Conservation (phyloP, 2,113 vertebrate genomes). For the Rhadina sibilatrix region DNA sequence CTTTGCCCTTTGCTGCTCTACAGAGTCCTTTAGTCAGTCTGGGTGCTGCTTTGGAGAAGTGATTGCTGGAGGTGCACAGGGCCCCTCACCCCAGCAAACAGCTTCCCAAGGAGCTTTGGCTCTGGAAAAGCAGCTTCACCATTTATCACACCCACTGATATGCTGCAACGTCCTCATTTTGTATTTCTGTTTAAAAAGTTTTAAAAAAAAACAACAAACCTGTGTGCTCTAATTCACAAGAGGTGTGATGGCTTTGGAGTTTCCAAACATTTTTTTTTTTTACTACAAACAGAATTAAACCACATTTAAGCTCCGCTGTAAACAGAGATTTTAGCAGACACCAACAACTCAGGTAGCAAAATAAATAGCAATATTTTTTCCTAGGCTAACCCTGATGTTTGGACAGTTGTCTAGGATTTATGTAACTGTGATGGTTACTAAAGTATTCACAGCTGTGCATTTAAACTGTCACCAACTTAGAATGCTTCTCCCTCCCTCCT, state of each 20-base stretch:
- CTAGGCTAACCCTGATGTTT: neutral
- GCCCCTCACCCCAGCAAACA: fast-evolving
- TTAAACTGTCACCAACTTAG: neutral
- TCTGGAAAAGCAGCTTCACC: neutral
- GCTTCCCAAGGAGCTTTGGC: neutral
- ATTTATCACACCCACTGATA: neutral
- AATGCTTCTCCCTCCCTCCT: neutral
- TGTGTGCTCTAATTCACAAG: neutral
- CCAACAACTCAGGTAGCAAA: neutral
- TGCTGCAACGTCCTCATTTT: neutral
- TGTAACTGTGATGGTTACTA: neutral
- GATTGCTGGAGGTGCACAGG: fast-evolving
- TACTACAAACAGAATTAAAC: slow-evolving; percentile 21
- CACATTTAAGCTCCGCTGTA: slow-evolving; percentile 1
- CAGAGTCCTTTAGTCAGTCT: neutral
- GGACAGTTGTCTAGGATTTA: slow-evolving; percentile 9
- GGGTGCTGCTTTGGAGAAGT: neutral
- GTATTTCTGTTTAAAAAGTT: neutral
- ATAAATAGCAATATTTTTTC: neutral
- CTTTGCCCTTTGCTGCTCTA: neutral
- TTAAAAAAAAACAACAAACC: neutral
- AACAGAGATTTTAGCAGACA: neutral
- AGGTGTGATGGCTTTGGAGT: neutral
- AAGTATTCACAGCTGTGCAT: neutral
- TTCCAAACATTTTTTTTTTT: neutral